These are phyloP conservation scores for Amphiura filiformis DNA, from an alignment of 35 echinoderm and acorn worm genomes.

Conservation along the genomic window DNA sequence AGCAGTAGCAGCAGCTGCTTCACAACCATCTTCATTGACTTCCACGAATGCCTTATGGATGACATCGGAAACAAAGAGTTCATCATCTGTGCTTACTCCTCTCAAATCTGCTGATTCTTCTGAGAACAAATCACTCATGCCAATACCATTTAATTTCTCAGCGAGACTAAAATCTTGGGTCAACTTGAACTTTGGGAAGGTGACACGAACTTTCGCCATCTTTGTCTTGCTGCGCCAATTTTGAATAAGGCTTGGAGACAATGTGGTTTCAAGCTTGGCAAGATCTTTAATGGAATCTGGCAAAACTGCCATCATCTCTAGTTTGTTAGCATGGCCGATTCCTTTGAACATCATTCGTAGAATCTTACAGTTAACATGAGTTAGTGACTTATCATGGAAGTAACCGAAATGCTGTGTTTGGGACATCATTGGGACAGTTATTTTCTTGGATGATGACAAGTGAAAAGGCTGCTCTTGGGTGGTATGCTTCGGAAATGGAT, in stretches of 20 bases:
- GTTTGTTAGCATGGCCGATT: slow-evolving; percentile 10
- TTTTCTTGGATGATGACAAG: not conserved
- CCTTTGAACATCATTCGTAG: slow-evolving; percentile 42
- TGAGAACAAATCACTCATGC: slow-evolving; percentile 57
- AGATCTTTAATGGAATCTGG: slow-evolving; percentile 43
- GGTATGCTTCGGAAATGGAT: slow-evolving; percentile 2
- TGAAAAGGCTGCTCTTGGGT: slow-evolving; percentile 13
- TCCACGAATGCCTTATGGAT: slow-evolving; percentile 72
- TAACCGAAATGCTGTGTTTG: slow-evolving; percentile 6
- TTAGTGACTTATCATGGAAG: not conserved
- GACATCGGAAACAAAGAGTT: slow-evolving; percentile 47
- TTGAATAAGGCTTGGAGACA: not conserved
- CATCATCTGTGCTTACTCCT: slow-evolving; percentile 4
- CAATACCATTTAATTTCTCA: slow-evolving; percentile 15
- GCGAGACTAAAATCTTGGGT: slow-evolving; percentile 20
- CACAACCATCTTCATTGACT: slow-evolving; percentile 69
- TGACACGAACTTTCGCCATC: slow-evolving; percentile 18
- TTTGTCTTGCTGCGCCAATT: not conserved
- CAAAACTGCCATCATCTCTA: slow-evolving; percentile 44
- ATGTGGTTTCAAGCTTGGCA: slow-evolving; percentile 22
- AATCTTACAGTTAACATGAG: slow-evolving; percentile 26
- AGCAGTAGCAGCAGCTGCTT: slow-evolving; percentile 48
- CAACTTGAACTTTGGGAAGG: slow-evolving; percentile 44
- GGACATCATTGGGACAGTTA: slow-evolving; percentile 33
- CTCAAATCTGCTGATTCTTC: slow-evolving; percentile 33